A percentile compares a stretch with the other conserved stretches of the same genome.
These are phyloP conservation scores for Laticauda colubrina DNA, from an alignment of 2,113 vertebrate species.

Conservation along the genomic window DNA sequence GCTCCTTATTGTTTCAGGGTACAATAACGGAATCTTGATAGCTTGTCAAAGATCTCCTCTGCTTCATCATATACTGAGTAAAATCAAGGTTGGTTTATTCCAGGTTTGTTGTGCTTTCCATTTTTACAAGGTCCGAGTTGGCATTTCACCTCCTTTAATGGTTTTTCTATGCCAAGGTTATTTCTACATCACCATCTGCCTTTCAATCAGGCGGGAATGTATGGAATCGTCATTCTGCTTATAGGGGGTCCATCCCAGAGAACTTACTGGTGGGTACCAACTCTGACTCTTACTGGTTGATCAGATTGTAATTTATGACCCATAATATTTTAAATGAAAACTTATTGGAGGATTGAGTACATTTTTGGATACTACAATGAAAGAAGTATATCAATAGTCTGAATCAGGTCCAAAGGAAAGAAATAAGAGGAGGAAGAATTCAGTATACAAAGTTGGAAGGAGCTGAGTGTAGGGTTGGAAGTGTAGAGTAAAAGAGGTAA, in stretches of 20 bases:
- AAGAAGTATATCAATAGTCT: neutral
- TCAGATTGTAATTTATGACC: neutral
- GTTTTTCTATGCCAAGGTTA: neutral
- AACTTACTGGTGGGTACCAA: no score
- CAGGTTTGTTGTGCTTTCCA: neutral
- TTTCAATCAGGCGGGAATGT: neutral
- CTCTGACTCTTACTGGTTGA: neutral
- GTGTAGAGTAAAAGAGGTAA: no score
- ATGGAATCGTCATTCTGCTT: neutral
- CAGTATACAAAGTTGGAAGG: neutral
- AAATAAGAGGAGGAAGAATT: neutral
- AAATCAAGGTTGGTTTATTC: neutral
- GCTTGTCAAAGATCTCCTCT: neutral
- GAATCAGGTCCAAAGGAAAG: neutral
- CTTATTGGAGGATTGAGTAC: neutral
- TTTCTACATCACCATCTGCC: neutral
- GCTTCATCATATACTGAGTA: neutral
- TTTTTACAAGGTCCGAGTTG: neutral
- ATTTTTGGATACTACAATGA: neutral
- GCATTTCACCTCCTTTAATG: neutral
- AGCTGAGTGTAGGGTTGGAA: neutral
- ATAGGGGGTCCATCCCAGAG: neutral
- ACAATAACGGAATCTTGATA: neutral
- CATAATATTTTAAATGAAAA: neutral
- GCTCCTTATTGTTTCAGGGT: neutral